A percentile compares a stretch with the other conserved stretches of the same genome.
Evolutionary conservation across 2,113 vertebrate species (phyloP).

Genomic region (Protobothrops flavoviridis): DNA sequence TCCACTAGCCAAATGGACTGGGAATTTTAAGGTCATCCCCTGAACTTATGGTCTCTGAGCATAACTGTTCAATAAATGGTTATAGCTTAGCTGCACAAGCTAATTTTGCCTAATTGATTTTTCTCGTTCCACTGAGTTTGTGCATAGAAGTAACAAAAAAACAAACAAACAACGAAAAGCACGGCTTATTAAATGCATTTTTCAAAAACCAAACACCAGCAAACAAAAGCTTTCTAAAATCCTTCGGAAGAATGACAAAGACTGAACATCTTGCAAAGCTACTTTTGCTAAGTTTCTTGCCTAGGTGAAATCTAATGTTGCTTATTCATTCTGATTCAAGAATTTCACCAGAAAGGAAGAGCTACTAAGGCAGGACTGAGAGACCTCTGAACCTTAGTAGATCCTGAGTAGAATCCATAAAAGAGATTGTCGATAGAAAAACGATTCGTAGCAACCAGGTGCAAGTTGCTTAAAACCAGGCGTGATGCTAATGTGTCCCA

Average conservation of each 20-base stretch:
- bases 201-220: neutral
- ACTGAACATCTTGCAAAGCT: neutral
- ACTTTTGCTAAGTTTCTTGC: neutral
- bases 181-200: slow-evolving; percentile 1
- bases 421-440: neutral
- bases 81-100: slow-evolving; percentile 16
- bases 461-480: neutral
- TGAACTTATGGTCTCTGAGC: slow-evolving; percentile 18
- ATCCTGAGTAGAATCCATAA: neutral
- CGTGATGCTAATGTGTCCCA: neutral
- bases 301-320: neutral
- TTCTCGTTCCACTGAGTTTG: slow-evolving; percentile 21
- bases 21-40: slow-evolving; percentile 21
- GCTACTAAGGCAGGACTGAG: neutral
- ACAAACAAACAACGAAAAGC: neutral
- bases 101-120: slow-evolving; percentile 34
- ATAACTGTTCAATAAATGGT: slow-evolving; percentile 20
- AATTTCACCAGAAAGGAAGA: neutral
- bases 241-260: neutral
- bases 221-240: neutral
- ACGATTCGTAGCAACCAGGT: neutral
- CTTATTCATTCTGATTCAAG: neutral
- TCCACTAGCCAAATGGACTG: neutral
- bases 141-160: slow-evolving; percentile 22
- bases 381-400: neutral